Conservation (phyloP, 2,888 invertebrate species). For the Ochropacha duplaris region DNA sequence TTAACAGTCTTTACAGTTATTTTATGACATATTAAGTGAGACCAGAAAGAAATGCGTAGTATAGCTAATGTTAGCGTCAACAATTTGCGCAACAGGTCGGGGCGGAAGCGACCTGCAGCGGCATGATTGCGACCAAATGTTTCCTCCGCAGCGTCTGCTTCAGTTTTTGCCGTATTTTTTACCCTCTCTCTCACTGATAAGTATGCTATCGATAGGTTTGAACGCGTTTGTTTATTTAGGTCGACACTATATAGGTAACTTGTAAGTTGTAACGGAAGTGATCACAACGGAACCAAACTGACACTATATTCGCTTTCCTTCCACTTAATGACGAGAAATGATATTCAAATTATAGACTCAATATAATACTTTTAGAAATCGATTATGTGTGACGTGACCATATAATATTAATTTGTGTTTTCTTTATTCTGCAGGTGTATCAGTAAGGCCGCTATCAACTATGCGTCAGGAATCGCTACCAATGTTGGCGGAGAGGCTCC, state of each 20-base stretch:
- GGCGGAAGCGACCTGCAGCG: conserved; percentile 81
- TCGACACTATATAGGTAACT: conserved; percentile 52
- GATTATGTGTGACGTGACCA: too few relatives aligned
- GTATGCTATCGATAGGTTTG: conserved; percentile 80
- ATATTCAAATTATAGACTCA: not conserved
- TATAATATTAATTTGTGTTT: conserved; percentile 9
- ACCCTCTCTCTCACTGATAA: conserved; percentile 67
- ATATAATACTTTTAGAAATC: not conserved
- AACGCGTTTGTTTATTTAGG: conserved; percentile 74
- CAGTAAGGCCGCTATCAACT: conserved; percentile 74
- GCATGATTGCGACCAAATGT: conserved; percentile 81
- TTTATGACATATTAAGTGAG: not conserved
- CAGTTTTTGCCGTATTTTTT: conserved; percentile 76
- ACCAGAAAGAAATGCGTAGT: not conserved
- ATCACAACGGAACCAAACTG: conserved; percentile 42
- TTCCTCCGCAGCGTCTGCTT: conserved; percentile 73
- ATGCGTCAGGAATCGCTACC: conserved; percentile 79
- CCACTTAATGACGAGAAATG: not conserved
- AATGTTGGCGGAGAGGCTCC: conserved; percentile 79
- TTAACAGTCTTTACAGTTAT: too few relatives aligned
- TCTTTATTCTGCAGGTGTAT: conserved; percentile 66
- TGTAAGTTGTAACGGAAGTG: conserved; percentile 72
- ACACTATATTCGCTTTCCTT: conserved; percentile 9
- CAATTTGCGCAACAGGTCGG: conserved; percentile 82
- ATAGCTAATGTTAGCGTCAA: conserved; percentile 32